Conservation (phyloP, 1,140 invertebrate genomes). For the Drosophila nebulosa region DNA sequence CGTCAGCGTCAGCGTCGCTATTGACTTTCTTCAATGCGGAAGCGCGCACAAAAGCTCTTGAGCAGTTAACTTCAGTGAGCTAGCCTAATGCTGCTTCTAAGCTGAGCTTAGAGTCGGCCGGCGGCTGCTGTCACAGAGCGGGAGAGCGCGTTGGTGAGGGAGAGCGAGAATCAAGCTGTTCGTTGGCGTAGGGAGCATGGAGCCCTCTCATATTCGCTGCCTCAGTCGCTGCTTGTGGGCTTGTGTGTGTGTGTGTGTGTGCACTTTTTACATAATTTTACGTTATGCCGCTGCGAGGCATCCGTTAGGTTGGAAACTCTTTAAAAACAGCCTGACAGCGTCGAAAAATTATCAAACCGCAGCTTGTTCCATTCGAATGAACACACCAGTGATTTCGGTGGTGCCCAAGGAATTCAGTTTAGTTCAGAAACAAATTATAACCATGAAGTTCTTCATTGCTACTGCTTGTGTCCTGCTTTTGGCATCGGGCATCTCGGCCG, state of each 20-base stretch:
- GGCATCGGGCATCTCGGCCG: constrained; percentile 73
- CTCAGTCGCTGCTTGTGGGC: constrained; percentile 20
- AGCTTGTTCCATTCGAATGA: constrained; percentile 81
- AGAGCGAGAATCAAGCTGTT: background rate
- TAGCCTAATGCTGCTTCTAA: constrained; percentile 62
- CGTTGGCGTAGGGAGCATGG: constrained; percentile 19
- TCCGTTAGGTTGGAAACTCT: constrained; percentile 79
- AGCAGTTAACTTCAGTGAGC: constrained; percentile 36
- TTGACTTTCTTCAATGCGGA: constrained; percentile 75
- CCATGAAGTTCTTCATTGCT: constrained; percentile 74
- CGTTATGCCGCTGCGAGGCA: constrained; percentile 67
- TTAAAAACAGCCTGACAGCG: constrained; percentile 81
- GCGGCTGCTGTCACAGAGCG: constrained; percentile 12
- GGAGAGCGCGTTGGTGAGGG: constrained; percentile 3
- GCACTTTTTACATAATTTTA: constrained; percentile 77
- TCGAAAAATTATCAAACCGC: constrained; percentile 81
- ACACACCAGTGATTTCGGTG: constrained; percentile 80
- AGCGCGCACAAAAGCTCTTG: constrained; percentile 55
- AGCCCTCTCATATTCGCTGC: constrained; percentile 44
- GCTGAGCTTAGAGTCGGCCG: constrained; percentile 26
- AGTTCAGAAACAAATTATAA: constrained; percentile 48
- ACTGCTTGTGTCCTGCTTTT: constrained; percentile 77
- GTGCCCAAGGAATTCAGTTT: constrained; percentile 66
- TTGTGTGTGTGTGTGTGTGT: constrained; percentile 50
- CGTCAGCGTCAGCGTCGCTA: constrained; percentile 10